Evolutionary conservation across 2,888 invertebrate genomes (phyloP).

Genomic region (Leptinotarsa tumamoca): DNA sequence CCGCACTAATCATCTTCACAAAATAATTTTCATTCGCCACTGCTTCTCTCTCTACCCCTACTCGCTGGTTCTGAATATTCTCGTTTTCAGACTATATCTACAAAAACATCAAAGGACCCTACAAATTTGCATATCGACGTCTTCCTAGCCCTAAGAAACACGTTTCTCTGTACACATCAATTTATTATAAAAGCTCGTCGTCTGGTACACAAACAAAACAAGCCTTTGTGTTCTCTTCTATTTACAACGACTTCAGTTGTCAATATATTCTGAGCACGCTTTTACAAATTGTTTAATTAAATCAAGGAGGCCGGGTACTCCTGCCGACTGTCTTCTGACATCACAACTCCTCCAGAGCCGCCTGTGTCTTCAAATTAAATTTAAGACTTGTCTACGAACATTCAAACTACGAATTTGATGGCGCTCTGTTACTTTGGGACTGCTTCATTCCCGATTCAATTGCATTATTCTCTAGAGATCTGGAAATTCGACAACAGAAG

Average conservation of each 20-base stretch:
- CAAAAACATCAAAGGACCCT: slow-evolving; percentile 25
- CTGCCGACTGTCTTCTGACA: slow-evolving; percentile 56
- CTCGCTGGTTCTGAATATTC: slow-evolving; percentile 5
- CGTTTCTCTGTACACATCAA: slow-evolving; percentile 25
- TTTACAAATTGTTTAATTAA: slow-evolving; percentile 67
- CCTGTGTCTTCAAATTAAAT: slow-evolving; percentile 59
- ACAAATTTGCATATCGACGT: slow-evolving; percentile 19
- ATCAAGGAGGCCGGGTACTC: slow-evolving; percentile 58
- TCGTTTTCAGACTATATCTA: slow-evolving; percentile 12
- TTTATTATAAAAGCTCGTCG: slow-evolving; percentile 35
- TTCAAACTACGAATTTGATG: slow-evolving; percentile 48
- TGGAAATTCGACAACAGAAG: slow-evolving; percentile 44
- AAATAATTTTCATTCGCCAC: neutral
- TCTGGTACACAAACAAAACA: slow-evolving; percentile 39
- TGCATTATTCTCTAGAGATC: slow-evolving; percentile 46
- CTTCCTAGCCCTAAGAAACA: slow-evolving; percentile 26
- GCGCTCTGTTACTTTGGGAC: slow-evolving; percentile 45
- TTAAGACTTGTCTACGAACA: slow-evolving; percentile 56
- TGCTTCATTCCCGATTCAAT: slow-evolving; percentile 43
- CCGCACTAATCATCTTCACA: neutral
- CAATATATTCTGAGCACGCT: slow-evolving; percentile 65
- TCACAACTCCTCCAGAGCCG: slow-evolving; percentile 51
- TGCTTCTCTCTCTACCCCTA: neutral
- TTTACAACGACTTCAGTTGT: slow-evolving; percentile 59
- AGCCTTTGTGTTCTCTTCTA: slow-evolving; percentile 52